These are phyloP conservation scores for Heliconius himera DNA, from an alignment of 1,140 invertebrate genomes.

Conservation along the genomic window DNA sequence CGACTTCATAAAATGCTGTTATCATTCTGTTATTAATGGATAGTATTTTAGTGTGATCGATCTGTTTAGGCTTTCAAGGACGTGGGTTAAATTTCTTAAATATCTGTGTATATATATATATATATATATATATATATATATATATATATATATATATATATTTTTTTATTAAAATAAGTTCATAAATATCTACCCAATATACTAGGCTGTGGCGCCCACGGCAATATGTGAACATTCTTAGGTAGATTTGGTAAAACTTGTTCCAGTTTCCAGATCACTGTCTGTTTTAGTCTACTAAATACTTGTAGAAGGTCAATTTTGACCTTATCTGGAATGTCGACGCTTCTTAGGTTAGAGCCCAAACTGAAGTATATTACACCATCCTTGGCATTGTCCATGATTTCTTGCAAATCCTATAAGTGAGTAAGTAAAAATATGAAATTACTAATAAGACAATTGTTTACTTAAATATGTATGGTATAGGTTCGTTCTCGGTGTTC, in stretches of 20 bases:
- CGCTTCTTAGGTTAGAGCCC: conserved; percentile 77
- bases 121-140: no score
- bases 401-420: conserved; percentile 70
- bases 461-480: no score
- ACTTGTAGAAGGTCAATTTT: conserved; percentile 67
- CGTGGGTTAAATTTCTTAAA: no score
- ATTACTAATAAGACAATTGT: no score
- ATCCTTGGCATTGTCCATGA: conserved; percentile 74
- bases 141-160: no score
- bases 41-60: no score
- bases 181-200: conserved; percentile 70
- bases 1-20: no score
- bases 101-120: no score
- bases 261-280: conserved; percentile 82
- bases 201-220: conserved; percentile 85
- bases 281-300: conserved; percentile 71
- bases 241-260: conserved; percentile 68
- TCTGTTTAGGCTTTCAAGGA: no score
- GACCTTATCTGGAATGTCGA: conserved; percentile 56
- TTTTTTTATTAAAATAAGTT: background rate
- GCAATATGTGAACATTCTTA: conserved; percentile 82
- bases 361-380: conserved; percentile 82
- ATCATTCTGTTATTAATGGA: no score
- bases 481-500: no score
- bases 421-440: background rate